Base-by-base conservation (phyloP, 2,888 invertebrate genomes). In the Netelia inedita region DNA sequence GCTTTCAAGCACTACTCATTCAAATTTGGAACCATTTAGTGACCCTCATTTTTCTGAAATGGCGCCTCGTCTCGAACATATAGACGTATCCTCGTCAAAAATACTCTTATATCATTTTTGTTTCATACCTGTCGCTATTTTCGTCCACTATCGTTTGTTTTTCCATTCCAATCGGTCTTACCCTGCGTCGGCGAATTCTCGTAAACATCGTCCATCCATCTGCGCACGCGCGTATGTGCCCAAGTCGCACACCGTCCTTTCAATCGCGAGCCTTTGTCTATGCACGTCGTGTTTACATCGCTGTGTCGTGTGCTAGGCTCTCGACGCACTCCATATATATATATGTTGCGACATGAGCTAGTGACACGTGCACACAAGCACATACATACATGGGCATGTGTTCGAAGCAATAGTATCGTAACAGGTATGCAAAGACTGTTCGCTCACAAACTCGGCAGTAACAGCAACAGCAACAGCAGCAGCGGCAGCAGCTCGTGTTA, bases 401-500 rank as follows among this genome's bases (percentile, higher is more conserved):
- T 71, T 23, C 76, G 14, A 11, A 11, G 46, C 11, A 46, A 14
- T 46, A 46, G 46, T 46, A 46, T 46, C 11, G 46, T 46, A 46
- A 46, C 46, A 11, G 14, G 46, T 46, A 46, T 14, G 46, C 14
- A 14, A 14, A 46, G 46, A 46, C 46, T 14, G 46, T 46, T 14
- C n/a, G 16, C 19, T 57, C 57, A 19, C 21, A 2, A 9, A 57
- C 16, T 57, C 16, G 21, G 16, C 57, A 16, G 57, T n/a, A 57
- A 19, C 57, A 19, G 16, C 19, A 57, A 55, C 63, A 72, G 55
- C 66, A 76, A 63, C 71, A 57, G 61, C 63, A 72, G 55, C 66
- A 76, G 69, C 71, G 61, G 43, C 16, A 59, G 76, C 75, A 71
- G 68, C 76, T 72, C 72, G 69, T 46, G 81, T 85, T 83, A 87